phyloP scores from a whole-genome alignment of 2,888 invertebrate species.

The Pseudeuparius sepicola region DNA sequence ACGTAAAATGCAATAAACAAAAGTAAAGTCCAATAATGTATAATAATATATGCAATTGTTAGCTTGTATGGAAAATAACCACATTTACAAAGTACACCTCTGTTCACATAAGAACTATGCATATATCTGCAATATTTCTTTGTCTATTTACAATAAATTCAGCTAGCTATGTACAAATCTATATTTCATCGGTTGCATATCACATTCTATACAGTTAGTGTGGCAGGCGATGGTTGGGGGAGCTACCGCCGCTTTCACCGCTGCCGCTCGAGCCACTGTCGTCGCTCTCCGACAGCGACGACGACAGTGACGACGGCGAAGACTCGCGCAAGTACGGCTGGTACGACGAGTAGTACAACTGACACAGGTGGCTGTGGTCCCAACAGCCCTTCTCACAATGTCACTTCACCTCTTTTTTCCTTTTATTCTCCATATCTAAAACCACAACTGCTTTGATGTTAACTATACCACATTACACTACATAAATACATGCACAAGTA shows the following conservation, averaged over 20 bases:
- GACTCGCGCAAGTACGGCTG: conserved; percentile 22
- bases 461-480: no score
- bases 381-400: conserved; percentile 37
- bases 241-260: conserved; percentile 1
- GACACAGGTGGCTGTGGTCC: conserved; percentile 29
- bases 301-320: no score
- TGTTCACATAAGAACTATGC: no score
- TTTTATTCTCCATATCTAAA: conserved; percentile 38
- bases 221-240: no score
- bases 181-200: conserved; percentile 30
- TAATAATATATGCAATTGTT: conserved; percentile 20
- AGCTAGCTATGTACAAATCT: conserved; percentile 33
- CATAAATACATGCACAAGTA: no score
- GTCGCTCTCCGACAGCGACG: conserved; percentile 15
- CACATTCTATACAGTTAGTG: conserved; percentile 37
- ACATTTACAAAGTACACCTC: conserved; percentile 32
- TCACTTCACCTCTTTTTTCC: conserved; percentile 42
- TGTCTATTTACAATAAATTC: conserved; percentile 36
- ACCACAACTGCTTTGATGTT: no score
- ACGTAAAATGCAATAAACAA: conserved; percentile 37
- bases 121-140: no score
- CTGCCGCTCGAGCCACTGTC: conserved; percentile 16
- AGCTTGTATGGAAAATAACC: conserved; percentile 34
- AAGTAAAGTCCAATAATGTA: conserved; percentile 28
- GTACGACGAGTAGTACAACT: conserved; percentile 17